Percentiles rank a stretch among this genome's conserved stretches.
phyloP scores from a whole-genome alignment of 2,113 vertebrate genomes.

The Chamaetylas fuelleborni region DNA sequence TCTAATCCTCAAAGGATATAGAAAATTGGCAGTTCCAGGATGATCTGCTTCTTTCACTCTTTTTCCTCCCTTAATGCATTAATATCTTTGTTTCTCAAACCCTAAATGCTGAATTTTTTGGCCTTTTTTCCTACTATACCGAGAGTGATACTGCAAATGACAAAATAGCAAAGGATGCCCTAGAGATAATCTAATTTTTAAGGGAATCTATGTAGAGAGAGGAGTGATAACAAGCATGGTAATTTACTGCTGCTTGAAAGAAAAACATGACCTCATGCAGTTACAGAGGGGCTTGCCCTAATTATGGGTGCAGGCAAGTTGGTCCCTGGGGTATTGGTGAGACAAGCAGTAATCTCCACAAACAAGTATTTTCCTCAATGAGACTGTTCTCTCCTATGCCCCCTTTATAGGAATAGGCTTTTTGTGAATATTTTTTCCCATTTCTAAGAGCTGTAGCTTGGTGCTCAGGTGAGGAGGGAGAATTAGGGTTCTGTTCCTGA shows the following conservation, averaged over 20 bases:
- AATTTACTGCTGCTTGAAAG: slow-evolving; percentile 43
- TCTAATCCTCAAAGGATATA: slow-evolving; percentile 56
- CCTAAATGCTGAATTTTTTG: background rate
- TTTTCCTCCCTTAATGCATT: background rate
- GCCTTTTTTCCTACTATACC: background rate
- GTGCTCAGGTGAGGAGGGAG: background rate
- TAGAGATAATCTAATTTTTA: slow-evolving; percentile 39
- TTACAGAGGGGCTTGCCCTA: slow-evolving; percentile 23
- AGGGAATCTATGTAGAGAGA: background rate
- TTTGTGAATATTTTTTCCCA: background rate
- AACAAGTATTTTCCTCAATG: background rate
- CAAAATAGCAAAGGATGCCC: slow-evolving; percentile 17
- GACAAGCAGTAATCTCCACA: background rate
- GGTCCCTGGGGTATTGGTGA: slow-evolving; percentile 30
- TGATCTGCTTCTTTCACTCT: background rate
- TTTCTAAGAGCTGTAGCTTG: background rate
- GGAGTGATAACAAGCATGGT: slow-evolving; percentile 18
- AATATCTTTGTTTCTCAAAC: slow-evolving; percentile 5
- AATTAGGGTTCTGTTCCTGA: background rate
- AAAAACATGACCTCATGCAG: slow-evolving; percentile 50
- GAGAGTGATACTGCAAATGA: background rate
- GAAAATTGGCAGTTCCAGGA: slow-evolving; percentile 54
- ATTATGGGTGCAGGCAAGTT: slow-evolving; percentile 41
- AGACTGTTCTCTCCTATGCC: background rate
- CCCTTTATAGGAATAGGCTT: background rate